Evolutionary conservation across 2,113 vertebrate genomes (phyloP), one percentile per base, ranked within the genome.

Genomic region (Trematomus loennbergii): DNA sequence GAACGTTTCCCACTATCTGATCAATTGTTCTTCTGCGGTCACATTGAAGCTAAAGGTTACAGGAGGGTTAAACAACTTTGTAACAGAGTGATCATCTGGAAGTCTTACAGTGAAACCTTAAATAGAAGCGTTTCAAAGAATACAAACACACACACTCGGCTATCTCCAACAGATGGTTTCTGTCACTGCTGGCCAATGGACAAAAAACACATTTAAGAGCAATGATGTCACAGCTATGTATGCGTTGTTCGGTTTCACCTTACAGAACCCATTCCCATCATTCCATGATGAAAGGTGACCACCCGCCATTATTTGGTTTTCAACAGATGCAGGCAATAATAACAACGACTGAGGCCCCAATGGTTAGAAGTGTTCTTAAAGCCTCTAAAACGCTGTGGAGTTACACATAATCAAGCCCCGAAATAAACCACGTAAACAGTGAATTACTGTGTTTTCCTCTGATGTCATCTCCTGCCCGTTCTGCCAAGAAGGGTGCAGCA

Each of bases 241-340:
- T 79, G 78, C 36, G 54, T 79, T 48, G 65, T 52, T 71, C 25
- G 76, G 92, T 92, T 90, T 93, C 87, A 82, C 83, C 86, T 94
- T 92, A 92, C 91, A 85, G 75, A 87, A 81, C 88, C 89, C 87
- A 90, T 88, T 93, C 91, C 89, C 91, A 61, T 92, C 92, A 90
- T 92, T 88, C 89, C 87, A 71, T 84, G 88, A 94, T 94, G 92
- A 94, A 93, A 93, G 92, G 82, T 94, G 94, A 93, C 93, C 93
- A 94, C 91, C 93, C 86, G 81, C 91, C 84, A 88, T 91, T 94
- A 90, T 94, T 94, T 95, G 91, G 89, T 87, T 93, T 93, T 78
- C 87, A 83, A 36, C 94, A 94, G 91, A 95, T 93, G 91, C 89
- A 79, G 89, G 88, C 89, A 94, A 91, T 91, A 93, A 93, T 90